phyloP scores from a whole-genome alignment of 2,113 vertebrate species.

The Antennarius striatus region DNA sequence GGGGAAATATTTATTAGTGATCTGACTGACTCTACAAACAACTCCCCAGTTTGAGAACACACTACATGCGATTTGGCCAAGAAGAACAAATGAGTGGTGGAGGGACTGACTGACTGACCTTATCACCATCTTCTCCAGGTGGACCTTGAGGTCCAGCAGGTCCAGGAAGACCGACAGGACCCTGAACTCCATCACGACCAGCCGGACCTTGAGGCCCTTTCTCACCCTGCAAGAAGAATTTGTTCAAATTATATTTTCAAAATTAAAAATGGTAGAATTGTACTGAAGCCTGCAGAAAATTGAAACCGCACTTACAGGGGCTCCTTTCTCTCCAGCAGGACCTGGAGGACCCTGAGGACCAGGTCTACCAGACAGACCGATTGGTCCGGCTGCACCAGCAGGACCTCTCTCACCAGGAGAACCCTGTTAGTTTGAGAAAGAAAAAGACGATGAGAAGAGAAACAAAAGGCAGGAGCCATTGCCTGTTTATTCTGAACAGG shows the following conservation, averaged over 20 bases:
- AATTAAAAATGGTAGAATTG: neutral
- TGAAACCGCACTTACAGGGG: constrained; percentile 84
- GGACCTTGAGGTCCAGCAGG: constrained; percentile 94
- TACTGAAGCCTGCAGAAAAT: neutral
- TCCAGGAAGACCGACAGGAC: constrained; percentile 95
- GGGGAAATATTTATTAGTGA: constrained; percentile 29
- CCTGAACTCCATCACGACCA: constrained; percentile 94
- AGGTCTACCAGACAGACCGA: constrained; percentile 90
- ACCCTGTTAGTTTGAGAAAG: constrained; percentile 78
- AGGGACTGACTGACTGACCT: constrained; percentile 77
- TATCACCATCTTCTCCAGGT: constrained; percentile 97
- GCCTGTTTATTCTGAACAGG: neutral
- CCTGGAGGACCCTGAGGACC: constrained; percentile 95
- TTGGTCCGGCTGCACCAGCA: constrained; percentile 91
- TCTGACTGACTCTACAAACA: constrained; percentile 6
- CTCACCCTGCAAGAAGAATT: constrained; percentile 85
- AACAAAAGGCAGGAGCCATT: neutral
- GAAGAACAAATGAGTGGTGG: neutral
- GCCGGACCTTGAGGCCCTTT: constrained; percentile 96
- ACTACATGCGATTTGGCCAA: too few relatives aligned
- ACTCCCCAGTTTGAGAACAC: neutral
- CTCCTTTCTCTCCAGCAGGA: constrained; percentile 95
- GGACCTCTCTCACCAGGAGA: constrained; percentile 93
- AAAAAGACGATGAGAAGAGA: neutral
- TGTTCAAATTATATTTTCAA: constrained; percentile 21